phyloP scores from a whole-genome alignment of 2,797 vertebrate genomes.

The Cichlasoma orientale region DNA sequence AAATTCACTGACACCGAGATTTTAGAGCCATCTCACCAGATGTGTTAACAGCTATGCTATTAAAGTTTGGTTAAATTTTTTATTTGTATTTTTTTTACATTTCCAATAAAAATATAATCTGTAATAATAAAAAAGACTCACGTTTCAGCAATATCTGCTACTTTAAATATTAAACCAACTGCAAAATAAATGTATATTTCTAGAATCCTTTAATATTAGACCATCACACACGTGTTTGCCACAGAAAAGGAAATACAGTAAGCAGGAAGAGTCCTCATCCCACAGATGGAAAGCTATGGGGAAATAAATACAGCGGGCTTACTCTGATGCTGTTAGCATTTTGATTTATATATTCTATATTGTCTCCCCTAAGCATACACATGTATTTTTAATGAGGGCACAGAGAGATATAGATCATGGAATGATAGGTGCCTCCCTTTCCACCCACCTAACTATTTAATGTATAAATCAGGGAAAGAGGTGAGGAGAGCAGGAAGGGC shows the following conservation, averaged over 20 bases:
- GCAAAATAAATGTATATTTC: slow-evolving; percentile 31
- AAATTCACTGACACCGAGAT: slow-evolving; percentile 24
- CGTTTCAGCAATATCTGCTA: not conserved
- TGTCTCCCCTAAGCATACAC: slow-evolving; percentile 83
- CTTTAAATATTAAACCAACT: slow-evolving; percentile 12
- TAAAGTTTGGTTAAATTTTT: slow-evolving; percentile 2
- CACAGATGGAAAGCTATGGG: slow-evolving; percentile 67
- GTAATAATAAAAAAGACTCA: not conserved
- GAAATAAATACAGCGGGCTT: slow-evolving; percentile 77
- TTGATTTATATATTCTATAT: slow-evolving; percentile 87
- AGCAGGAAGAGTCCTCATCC: slow-evolving; percentile 49
- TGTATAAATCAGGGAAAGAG: slow-evolving; percentile 81
- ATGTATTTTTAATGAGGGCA: slow-evolving; percentile 86
- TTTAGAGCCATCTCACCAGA: slow-evolving; percentile 13
- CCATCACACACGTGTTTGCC: slow-evolving; percentile 33
- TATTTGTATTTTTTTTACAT: not conserved
- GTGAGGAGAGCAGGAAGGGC: slow-evolving; percentile 42
- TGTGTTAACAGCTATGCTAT: not conserved
- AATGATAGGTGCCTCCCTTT: slow-evolving; percentile 82
- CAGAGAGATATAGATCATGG: slow-evolving; percentile 82
- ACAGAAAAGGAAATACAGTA: slow-evolving; percentile 53
- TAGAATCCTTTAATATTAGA: slow-evolving; percentile 38
- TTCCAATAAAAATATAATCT: not conserved
- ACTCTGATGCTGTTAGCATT: slow-evolving; percentile 81
- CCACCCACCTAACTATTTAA: slow-evolving; percentile 82